phyloP scores from a whole-genome alignment of 2,888 invertebrate species.

The Polymixis lichenea region DNA sequence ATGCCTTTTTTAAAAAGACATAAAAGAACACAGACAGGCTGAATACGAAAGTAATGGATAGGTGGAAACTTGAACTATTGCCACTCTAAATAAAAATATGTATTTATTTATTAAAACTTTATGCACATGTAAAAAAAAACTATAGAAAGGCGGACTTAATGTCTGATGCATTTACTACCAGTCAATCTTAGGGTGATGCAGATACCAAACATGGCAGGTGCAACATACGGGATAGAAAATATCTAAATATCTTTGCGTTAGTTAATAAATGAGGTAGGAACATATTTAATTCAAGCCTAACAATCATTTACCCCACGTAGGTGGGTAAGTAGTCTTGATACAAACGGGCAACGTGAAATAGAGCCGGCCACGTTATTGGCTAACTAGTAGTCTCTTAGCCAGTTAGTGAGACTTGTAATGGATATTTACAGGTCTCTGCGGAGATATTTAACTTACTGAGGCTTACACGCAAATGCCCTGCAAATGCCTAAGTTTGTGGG shows the following conservation, averaged over 20 bases:
- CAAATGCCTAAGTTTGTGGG: constrained; percentile 51
- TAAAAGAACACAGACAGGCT: too few species aligned
- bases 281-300: constrained; percentile 8
- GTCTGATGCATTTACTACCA: too few species aligned
- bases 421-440: constrained; percentile 75
- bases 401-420: constrained; percentile 77
- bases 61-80: not conserved
- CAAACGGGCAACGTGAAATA: constrained; percentile 50
- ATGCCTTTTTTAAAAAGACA: not conserved
- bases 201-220: too few species aligned
- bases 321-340: constrained; percentile 30
- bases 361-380: constrained; percentile 61
- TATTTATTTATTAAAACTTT: too few species aligned
- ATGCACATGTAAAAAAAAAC: too few species aligned
- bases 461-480: constrained; percentile 39
- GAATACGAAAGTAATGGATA: not conserved
- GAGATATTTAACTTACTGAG: constrained; percentile 72
- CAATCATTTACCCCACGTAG: constrained; percentile 24
- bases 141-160: too few species aligned
- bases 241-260: not conserved
- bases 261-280: not conserved
- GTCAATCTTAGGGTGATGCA: too few species aligned
- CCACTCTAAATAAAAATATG: not conserved
- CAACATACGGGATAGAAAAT: too few species aligned
- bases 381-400: constrained; percentile 63